These are phyloP conservation scores for Apamea anceps DNA, from an alignment of 2,888 invertebrate species.

Conservation along the genomic window DNA sequence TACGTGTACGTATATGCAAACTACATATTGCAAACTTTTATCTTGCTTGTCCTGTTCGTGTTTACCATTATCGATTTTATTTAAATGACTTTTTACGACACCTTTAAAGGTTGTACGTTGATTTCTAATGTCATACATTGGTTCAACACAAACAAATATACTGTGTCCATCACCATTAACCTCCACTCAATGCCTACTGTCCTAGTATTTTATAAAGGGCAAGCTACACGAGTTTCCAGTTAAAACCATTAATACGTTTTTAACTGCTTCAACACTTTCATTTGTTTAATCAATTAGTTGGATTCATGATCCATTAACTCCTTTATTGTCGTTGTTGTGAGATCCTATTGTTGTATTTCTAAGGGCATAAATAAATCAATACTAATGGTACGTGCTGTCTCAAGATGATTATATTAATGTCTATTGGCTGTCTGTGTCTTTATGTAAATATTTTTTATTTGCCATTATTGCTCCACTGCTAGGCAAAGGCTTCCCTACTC, in stretches of 20 bases:
- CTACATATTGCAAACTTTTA: neutral
- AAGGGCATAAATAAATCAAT: conserved; percentile 1
- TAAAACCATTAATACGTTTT: conserved; percentile 46
- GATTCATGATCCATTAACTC: conserved; percentile 51
- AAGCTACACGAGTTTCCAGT: conserved; percentile 30
- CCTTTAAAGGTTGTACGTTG: neutral
- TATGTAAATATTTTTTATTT: too few relatives aligned
- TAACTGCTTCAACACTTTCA: conserved; percentile 47
- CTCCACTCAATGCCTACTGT: conserved; percentile 3
- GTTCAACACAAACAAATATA: conserved; percentile 29
- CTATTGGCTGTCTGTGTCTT: too few relatives aligned
- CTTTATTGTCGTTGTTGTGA: conserved; percentile 25
- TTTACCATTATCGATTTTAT: neutral
- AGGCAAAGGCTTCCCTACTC: too few relatives aligned
- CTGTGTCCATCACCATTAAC: conserved; percentile 24
- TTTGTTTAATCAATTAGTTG: conserved; percentile 52
- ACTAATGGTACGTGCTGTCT: neutral
- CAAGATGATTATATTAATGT: neutral
- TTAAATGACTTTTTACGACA: neutral
- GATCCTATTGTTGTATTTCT: neutral
- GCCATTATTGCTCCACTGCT: too few relatives aligned
- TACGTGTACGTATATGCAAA: neutral
- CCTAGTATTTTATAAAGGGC: conserved; percentile 6
- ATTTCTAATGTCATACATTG: conserved; percentile 11
- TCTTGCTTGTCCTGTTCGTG: neutral